phyloP scores from a whole-genome alignment of 1,140 invertebrate genomes.

The Asbolus verrucosus region DNA sequence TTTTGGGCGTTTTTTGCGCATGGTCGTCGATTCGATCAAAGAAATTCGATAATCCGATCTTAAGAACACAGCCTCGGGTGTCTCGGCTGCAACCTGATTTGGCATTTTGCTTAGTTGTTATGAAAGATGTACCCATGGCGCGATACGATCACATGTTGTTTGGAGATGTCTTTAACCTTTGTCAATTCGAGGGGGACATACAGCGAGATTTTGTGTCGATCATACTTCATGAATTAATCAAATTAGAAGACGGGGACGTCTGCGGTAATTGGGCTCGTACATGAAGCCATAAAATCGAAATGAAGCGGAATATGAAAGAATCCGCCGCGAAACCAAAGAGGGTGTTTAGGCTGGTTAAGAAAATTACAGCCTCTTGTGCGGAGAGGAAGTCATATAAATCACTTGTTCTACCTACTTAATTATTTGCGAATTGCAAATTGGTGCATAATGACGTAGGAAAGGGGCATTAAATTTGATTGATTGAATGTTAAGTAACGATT shows the following conservation, averaged over 20 bases:
- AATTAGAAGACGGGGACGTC: conserved; percentile 11
- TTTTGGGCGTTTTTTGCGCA: neutral
- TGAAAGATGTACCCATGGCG: conserved; percentile 3
- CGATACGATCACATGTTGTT: conserved; percentile 24
- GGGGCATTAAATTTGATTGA: conserved; percentile 32
- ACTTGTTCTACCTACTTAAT: conserved; percentile 32
- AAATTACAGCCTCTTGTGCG: conserved; percentile 14
- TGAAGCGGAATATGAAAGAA: too few species aligned
- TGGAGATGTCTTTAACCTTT: conserved; percentile 31
- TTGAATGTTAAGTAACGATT: conserved; percentile 35
- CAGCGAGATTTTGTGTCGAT: conserved; percentile 23
- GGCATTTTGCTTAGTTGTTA: conserved; percentile 25
- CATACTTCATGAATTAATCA: conserved; percentile 38
- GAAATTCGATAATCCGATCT: neutral
- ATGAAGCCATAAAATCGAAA: too few species aligned
- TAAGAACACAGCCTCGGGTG: neutral
- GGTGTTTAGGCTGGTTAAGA: conserved; percentile 24
- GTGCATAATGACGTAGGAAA: conserved; percentile 17
- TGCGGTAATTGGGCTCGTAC: conserved; percentile 14
- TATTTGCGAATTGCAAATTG: conserved; percentile 34
- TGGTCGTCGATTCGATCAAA: neutral
- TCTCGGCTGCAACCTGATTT: conserved; percentile 22
- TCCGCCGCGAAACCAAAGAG: conserved; percentile 7
- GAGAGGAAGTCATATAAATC: conserved; percentile 35
- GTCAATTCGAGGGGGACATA: conserved; percentile 1